Percentiles rank a stretch among this genome's conserved stretches.
These are phyloP conservation scores for Oxytorus armatus DNA, from an alignment of 2,888 invertebrate species.

Conservation along the genomic window DNA sequence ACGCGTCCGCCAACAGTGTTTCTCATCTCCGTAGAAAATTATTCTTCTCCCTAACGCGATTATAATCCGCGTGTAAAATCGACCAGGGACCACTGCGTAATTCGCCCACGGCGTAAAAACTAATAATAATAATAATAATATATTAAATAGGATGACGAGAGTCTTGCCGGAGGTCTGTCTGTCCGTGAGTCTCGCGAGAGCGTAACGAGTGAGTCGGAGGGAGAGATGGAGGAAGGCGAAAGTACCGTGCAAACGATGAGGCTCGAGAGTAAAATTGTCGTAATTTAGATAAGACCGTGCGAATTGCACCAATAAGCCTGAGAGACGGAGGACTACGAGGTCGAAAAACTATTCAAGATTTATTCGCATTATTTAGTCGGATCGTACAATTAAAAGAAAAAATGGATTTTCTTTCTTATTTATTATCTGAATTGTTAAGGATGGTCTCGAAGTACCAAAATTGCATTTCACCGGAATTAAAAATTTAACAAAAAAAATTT, in stretches of 20 bases:
- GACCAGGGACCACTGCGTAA: conserved; percentile 4
- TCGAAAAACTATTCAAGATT: neutral
- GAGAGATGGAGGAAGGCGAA: neutral
- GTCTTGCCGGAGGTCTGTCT: conserved; percentile 11
- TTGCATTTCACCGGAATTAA: too few species aligned
- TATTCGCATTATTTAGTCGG: too few species aligned
- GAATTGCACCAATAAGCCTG: conserved; percentile 25
- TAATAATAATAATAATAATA: conserved; percentile 6
- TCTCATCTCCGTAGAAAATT: conserved; percentile 41
- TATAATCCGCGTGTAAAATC: neutral
- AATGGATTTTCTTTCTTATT: too few species aligned
- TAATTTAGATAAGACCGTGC: conserved; percentile 61
- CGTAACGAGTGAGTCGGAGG: neutral
- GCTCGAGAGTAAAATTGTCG: conserved; percentile 34
- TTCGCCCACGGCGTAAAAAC: conserved; percentile 23
- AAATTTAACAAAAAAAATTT: too few species aligned
- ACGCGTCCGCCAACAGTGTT: conserved; percentile 20
- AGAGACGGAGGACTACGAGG: neutral
- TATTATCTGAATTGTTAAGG: too few species aligned
- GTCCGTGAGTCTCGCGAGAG: conserved; percentile 34
- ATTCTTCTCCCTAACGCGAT: neutral
- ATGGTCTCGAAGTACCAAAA: too few species aligned
- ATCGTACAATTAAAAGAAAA: too few species aligned
- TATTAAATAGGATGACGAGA: conserved; percentile 54
- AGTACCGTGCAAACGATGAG: neutral